These are phyloP conservation scores for Odontocerum albicorne DNA, from an alignment of 2,888 invertebrate species.

Conservation along the genomic window DNA sequence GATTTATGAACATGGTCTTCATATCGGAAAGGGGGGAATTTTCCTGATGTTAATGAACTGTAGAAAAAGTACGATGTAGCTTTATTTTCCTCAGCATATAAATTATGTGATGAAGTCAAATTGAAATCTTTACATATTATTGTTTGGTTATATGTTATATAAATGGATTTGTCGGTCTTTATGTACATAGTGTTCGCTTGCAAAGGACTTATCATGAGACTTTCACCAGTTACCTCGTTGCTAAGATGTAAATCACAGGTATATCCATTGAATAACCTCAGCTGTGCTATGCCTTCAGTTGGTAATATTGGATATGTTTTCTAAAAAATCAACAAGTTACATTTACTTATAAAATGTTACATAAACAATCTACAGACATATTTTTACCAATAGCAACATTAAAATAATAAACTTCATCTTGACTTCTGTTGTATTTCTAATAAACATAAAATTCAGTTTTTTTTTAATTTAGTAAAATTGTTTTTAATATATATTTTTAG, in stretches of 20 bases:
- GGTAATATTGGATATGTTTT: conserved; percentile 62
- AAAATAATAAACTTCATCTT: no score
- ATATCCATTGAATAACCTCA: conserved; percentile 63
- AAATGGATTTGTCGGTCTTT: conserved; percentile 10
- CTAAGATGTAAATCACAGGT: conserved; percentile 54
- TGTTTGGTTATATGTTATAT: conserved; percentile 30
- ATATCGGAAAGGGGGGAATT: conserved; percentile 42
- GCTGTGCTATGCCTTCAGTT: conserved; percentile 54
- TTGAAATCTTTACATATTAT: conserved; percentile 42
- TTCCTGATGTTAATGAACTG: no score
- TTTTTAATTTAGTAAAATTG: no score
- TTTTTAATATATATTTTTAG: no score
- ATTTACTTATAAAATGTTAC: no score
- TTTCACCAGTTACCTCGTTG: conserved; percentile 48
- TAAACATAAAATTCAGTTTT: no score
- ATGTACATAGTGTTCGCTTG: conserved; percentile 39
- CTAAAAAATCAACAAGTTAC: conserved; percentile 43
- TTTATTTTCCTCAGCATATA: conserved; percentile 44
- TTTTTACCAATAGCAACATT: no score
- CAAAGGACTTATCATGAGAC: conserved; percentile 44
- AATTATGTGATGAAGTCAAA: conserved; percentile 37
- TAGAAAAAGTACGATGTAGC: conserved; percentile 46
- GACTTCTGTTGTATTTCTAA: no score
- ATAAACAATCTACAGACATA: no score
- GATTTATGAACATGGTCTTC: conserved; percentile 57